A percentile compares a stretch with the other conserved stretches of the same genome.
These are phyloP conservation scores for Mustela nigripes DNA, from an alignment of 2,113 vertebrate genomes.

Conservation along the genomic window DNA sequence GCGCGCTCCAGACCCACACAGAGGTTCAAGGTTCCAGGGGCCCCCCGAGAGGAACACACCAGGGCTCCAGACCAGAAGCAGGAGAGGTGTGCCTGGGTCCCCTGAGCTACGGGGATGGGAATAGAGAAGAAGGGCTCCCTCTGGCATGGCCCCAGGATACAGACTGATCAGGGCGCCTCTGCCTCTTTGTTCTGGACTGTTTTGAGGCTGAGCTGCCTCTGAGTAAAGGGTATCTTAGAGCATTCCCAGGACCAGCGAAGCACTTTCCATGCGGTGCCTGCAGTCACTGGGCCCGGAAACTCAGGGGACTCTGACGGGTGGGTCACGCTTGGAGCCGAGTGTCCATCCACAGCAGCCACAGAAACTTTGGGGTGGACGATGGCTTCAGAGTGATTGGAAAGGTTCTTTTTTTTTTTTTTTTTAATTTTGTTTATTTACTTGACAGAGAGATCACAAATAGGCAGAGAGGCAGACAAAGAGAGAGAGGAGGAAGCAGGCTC, in stretches of 20 bases:
- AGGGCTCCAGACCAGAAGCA: background rate
- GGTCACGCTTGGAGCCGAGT: background rate
- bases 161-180: background rate
- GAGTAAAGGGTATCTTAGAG: constrained; percentile 71
- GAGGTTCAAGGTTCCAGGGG: background rate
- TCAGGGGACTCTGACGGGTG: background rate
- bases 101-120: background rate
- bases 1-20: fast-evolving
- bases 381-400: constrained; percentile 77
- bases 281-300: background rate
- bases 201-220: constrained; percentile 67
- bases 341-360: constrained; percentile 74
- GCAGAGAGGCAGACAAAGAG: too few species aligned
- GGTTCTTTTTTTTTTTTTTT: background rate
- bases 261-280: constrained; percentile 56
- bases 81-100: too few species aligned
- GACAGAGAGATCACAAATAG: too few species aligned
- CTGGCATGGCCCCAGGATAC: too few species aligned
- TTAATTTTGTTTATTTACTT: too few species aligned
- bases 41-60: background rate
- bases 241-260: constrained; percentile 65
- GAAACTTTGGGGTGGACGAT: constrained; percentile 49
- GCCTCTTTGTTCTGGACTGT: constrained; percentile 46
- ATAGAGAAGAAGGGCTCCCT: background rate
- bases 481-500: too few species aligned